phyloP scores from a whole-genome alignment of 2,888 invertebrate species.

The Drosophila phalerata region DNA sequence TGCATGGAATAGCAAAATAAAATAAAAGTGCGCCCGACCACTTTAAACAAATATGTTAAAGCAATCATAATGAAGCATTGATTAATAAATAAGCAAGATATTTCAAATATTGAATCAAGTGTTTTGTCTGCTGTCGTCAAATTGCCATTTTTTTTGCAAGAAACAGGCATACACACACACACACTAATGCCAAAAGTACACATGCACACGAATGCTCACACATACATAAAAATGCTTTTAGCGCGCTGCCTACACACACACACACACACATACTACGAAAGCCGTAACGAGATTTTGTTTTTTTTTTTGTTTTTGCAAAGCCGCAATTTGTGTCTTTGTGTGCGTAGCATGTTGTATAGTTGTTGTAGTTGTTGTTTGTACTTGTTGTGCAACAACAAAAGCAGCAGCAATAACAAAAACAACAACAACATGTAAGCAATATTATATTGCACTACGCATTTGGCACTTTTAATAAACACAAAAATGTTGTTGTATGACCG shows the following conservation, averaged over 20 bases:
- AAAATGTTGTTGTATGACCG: conserved; percentile 44
- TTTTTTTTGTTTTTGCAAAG: conserved; percentile 57
- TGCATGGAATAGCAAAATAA: conserved; percentile 23
- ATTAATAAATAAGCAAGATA: conserved; percentile 37
- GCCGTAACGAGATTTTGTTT: conserved; percentile 61
- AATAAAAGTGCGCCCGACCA: conserved; percentile 30
- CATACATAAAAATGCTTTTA: conserved; percentile 30
- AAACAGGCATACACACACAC: conserved; percentile 26
- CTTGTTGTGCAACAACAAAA: conserved; percentile 70
- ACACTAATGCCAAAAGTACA: conserved; percentile 16
- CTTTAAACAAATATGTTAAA: conserved; percentile 43
- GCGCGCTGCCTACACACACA: conserved; percentile 43
- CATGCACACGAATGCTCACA: conserved; percentile 2
- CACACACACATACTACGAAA: conserved; percentile 40
- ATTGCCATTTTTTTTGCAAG: conserved; percentile 54
- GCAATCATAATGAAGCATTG: conserved; percentile 26
- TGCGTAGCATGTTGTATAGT: conserved; percentile 36
- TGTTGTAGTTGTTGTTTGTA: conserved; percentile 32
- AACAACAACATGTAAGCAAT: conserved; percentile 6
- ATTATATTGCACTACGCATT: conserved; percentile 37
- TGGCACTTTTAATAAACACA: conserved; percentile 45
- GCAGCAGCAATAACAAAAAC: conserved; percentile 17
- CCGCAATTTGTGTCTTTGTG: conserved; percentile 48
- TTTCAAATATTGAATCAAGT: conserved; percentile 65
- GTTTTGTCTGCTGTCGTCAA: conserved; percentile 33